Evolutionary conservation across 2,888 invertebrate genomes (phyloP).

Genomic region (Xestia xanthographa): DNA sequence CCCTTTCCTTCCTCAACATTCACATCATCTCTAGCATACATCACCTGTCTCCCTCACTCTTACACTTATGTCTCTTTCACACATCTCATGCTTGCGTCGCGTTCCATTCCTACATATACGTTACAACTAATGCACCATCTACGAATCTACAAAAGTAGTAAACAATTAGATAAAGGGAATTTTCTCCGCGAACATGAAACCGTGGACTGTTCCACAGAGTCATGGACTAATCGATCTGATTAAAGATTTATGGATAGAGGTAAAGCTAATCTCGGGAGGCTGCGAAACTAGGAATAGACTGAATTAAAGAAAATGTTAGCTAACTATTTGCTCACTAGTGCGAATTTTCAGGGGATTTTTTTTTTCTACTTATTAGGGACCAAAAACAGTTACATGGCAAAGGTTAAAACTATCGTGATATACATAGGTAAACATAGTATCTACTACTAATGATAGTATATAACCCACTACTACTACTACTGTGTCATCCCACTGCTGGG

Average conservation of each 20-base stretch:
- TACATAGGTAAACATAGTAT: too few relatives aligned
- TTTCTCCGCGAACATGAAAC: slow-evolving; percentile 18
- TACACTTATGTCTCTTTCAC: too few relatives aligned
- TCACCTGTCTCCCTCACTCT: too few relatives aligned
- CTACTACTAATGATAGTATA: too few relatives aligned
- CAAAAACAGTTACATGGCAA: too few relatives aligned
- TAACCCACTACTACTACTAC: too few relatives aligned
- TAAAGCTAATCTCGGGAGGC: slow-evolving; percentile 35
- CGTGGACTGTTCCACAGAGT: neutral
- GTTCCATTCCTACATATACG: too few relatives aligned
- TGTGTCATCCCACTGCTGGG: too few relatives aligned
- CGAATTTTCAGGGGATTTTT: neutral
- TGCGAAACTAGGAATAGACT: slow-evolving; percentile 5
- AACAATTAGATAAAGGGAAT: slow-evolving; percentile 18
- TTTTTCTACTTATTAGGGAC: neutral
- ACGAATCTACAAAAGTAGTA: neutral
- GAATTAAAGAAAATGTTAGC: slow-evolving; percentile 37
- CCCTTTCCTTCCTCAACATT: too few relatives aligned
- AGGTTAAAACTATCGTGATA: too few relatives aligned
- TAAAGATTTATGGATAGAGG: slow-evolving; percentile 43
- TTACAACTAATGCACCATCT: neutral
- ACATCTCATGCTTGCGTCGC: too few relatives aligned
- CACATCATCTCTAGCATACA: too few relatives aligned
- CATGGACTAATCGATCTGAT: slow-evolving; percentile 54
- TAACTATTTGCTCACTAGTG: neutral